Conservation (phyloP, 1,140 invertebrate species). For the Megalonaias nervosa region DNA sequence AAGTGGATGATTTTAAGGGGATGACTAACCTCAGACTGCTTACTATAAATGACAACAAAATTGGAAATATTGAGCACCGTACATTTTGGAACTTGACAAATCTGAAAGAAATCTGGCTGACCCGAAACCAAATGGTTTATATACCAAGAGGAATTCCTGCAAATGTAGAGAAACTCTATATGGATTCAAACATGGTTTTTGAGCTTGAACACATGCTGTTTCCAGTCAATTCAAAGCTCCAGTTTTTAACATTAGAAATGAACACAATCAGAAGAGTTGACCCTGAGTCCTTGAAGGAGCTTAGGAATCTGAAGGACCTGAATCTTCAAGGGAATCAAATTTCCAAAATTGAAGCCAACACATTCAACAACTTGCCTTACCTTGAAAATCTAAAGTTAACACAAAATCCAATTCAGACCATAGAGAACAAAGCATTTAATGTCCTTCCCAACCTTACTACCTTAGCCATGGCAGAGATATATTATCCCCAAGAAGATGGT, state of each 20-base stretch:
- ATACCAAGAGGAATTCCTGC: constrained; percentile 78
- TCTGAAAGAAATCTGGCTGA: constrained; percentile 79
- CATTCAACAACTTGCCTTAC: constrained; percentile 51
- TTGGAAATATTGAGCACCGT: constrained; percentile 86
- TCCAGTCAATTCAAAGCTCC: constrained; percentile 42
- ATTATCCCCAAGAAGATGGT: constrained; percentile 21
- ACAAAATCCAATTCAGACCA: constrained; percentile 69
- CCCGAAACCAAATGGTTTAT: constrained; percentile 72
- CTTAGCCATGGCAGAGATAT: constrained; percentile 79
- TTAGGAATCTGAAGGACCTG: constrained; percentile 81
- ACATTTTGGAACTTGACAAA: constrained; percentile 86
- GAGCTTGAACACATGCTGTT: constrained; percentile 60
- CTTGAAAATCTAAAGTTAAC: constrained; percentile 74
- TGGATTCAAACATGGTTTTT: constrained; percentile 62
- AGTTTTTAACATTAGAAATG: constrained; percentile 73
- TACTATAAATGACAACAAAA: constrained; percentile 85
- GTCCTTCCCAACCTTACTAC: constrained; percentile 71
- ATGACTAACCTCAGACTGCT: constrained; percentile 87
- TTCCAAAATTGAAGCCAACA: constrained; percentile 35
- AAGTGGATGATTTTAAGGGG: constrained; percentile 88
- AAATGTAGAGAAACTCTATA: constrained; percentile 51
- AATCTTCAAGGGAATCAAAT: constrained; percentile 62
- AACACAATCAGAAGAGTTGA: constrained; percentile 80
- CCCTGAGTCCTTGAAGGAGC: constrained; percentile 79
- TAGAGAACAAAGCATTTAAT: constrained; percentile 64